Evolutionary conservation across 2,888 invertebrate genomes (phyloP).

Genomic region (Biston betularia): DNA sequence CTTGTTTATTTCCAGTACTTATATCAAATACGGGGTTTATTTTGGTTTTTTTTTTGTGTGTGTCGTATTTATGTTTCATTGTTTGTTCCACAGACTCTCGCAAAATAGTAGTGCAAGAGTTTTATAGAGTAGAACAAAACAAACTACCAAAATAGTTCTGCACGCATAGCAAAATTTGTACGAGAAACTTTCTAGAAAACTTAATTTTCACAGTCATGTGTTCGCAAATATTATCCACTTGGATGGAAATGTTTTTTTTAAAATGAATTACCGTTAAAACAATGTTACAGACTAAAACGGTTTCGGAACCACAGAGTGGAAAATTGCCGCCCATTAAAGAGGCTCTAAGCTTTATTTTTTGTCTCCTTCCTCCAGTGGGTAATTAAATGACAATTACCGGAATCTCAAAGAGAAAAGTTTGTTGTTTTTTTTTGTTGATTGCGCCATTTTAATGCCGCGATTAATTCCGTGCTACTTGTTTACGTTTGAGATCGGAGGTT

Average conservation of each 20-base stretch:
- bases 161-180: slow-evolving; percentile 8
- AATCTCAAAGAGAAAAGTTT: slow-evolving; percentile 58
- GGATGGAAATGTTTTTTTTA: slow-evolving; percentile 43
- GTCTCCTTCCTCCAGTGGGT: slow-evolving; percentile 60
- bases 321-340: slow-evolving; percentile 72
- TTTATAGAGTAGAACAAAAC: background rate
- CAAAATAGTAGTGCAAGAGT: too few species aligned
- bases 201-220: slow-evolving; percentile 28
- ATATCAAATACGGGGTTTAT: too few species aligned
- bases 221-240: slow-evolving; percentile 37
- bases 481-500: slow-evolving; percentile 25
- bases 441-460: slow-evolving; percentile 52
- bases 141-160: slow-evolving; percentile 14
- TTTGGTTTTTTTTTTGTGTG: too few species aligned
- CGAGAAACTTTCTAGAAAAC: slow-evolving; percentile 19
- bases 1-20: too few species aligned
- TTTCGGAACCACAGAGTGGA: slow-evolving; percentile 62
- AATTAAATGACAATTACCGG: slow-evolving; percentile 82
- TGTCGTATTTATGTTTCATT: too few species aligned
- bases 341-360: slow-evolving; percentile 70
- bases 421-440: slow-evolving; percentile 47
- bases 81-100: too few species aligned
- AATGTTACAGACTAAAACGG: slow-evolving; percentile 61
- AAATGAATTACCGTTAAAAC: slow-evolving; percentile 58
- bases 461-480: slow-evolving; percentile 43